These are phyloP conservation scores for Chaenocephalus aceratus DNA, from an alignment of 2,113 vertebrate species.

Conservation along the genomic window DNA sequence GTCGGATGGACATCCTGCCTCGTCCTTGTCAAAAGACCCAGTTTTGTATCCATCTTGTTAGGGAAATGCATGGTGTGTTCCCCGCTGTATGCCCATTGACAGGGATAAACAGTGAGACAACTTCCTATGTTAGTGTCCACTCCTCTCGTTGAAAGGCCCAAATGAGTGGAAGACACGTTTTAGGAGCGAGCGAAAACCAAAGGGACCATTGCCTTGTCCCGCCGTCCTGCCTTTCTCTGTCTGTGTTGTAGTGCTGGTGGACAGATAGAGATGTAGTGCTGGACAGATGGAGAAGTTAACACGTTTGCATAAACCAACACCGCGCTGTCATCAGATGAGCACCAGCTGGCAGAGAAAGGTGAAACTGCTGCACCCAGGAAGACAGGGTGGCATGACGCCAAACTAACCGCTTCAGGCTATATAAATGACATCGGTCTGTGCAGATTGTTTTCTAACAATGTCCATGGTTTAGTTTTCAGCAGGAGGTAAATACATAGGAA, in stretches of 20 bases:
- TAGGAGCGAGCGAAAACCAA: not conserved
- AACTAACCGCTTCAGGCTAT: slow-evolving; percentile 44
- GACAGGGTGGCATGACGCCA: slow-evolving; percentile 27
- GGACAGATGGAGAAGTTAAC: slow-evolving; percentile 13
- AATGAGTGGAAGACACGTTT: slow-evolving; percentile 9
- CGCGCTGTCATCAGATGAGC: slow-evolving; percentile 11
- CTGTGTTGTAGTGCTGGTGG: not conserved
- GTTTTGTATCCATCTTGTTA: slow-evolving; percentile 17
- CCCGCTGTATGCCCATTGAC: slow-evolving; percentile 36
- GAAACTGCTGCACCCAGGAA: slow-evolving; percentile 24
- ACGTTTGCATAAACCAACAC: slow-evolving; percentile 27
- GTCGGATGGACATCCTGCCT: slow-evolving; percentile 60
- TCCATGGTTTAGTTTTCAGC: not conserved
- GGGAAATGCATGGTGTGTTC: slow-evolving; percentile 21
- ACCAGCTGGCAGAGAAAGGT: slow-evolving; percentile 21
- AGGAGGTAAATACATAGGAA: not conserved
- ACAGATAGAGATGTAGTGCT: not conserved
- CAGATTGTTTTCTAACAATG: slow-evolving; percentile 2
- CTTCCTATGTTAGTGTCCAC: slow-evolving; percentile 43
- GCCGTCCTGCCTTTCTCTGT: not conserved
- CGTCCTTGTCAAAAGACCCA: slow-evolving; percentile 42
- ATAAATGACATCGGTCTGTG: slow-evolving; percentile 28
- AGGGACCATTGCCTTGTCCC: slow-evolving; percentile 1
- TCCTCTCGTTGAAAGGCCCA: slow-evolving; percentile 26
- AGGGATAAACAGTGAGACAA: slow-evolving; percentile 51